Evolutionary conservation across 2,888 invertebrate species (phyloP), one percentile per base, ranked within the genome.

Genomic region (Ennomos quercinarius): DNA sequence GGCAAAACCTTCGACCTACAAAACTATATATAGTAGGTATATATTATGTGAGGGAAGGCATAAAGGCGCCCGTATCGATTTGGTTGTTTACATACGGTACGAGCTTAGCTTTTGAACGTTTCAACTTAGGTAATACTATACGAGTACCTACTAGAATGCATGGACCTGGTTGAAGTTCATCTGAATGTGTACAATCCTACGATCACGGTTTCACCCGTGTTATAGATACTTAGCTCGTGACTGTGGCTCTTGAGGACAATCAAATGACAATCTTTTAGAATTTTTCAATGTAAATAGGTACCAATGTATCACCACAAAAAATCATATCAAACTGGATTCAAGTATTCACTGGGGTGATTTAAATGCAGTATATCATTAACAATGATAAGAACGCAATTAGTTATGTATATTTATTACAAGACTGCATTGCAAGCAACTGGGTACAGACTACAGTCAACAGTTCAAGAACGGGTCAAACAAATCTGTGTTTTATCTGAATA

Each of bases 401-500:
- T 49, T 41, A 47, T 40, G 17, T 36, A 40, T 56, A 40, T 55
- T 51, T 60, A 55, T 42, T 38, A 44, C 40, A 11, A 37, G 53
- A 64, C 53, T 57, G 39, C 41, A 55, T 10, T 57, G 53, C 57
- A 62, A 57, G 52, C 43, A 66, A 67, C 66, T 52, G 45, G 62
- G 75, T 27, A 6, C 27, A 27, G 27, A 27, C 27, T 27, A 6
- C 27, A 27, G 27, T 27, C 27, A 27, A 27, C 27, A 27, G 27
- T 74, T 79, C 78, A 81, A 81, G 73, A 71, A 56, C 70, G 64
- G 77, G 77, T 78, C 76, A 71, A 57, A 68, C 64, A 74, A 77
- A 82, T 81, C 78, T 74, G 61, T 62, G 68, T 73, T 78, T 64
- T 82, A 83, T 88, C 84, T 77, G 51, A 61, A 67, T 71, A 84